Conservation (phyloP, 2,797 vertebrate genomes). For the Pygocentrus nattereri region DNA sequence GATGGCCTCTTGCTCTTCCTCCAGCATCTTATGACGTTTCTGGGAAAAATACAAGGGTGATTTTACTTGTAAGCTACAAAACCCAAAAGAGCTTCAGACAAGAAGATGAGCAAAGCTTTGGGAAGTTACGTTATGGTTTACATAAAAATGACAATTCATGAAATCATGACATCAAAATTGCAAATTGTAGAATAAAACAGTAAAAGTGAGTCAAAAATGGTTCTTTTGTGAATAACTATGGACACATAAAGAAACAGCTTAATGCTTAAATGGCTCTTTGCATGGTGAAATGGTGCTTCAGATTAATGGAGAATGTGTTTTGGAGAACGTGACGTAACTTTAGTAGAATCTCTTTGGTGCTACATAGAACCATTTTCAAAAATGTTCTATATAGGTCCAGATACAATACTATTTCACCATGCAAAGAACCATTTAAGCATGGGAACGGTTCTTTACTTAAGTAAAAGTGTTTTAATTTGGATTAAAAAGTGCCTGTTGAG, state of each 20-base stretch:
- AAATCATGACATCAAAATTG: background rate
- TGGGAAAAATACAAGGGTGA: constrained; percentile 22
- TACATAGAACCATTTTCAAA: too few relatives aligned
- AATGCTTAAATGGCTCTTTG: too few relatives aligned
- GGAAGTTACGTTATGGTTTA: background rate
- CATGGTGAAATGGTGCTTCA: too few relatives aligned
- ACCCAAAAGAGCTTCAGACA: background rate
- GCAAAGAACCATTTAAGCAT: too few relatives aligned
- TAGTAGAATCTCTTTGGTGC: too few relatives aligned
- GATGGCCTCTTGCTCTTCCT: constrained; percentile 18
- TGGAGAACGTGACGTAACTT: too few relatives aligned
- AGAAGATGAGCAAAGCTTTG: background rate
- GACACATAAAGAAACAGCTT: too few relatives aligned
- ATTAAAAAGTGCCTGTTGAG: background rate
- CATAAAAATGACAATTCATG: background rate
- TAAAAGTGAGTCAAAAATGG: background rate
- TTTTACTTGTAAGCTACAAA: background rate
- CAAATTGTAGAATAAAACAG: background rate
- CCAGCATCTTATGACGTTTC: background rate
- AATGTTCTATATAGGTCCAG: too few relatives aligned
- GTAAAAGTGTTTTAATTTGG: background rate
- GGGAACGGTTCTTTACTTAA: too few relatives aligned
- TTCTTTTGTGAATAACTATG: too few relatives aligned
- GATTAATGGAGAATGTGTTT: too few relatives aligned
- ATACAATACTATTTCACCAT: too few relatives aligned